Base-by-base conservation (phyloP, 2,888 invertebrate genomes). In the Brachylomia viminalis region DNA sequence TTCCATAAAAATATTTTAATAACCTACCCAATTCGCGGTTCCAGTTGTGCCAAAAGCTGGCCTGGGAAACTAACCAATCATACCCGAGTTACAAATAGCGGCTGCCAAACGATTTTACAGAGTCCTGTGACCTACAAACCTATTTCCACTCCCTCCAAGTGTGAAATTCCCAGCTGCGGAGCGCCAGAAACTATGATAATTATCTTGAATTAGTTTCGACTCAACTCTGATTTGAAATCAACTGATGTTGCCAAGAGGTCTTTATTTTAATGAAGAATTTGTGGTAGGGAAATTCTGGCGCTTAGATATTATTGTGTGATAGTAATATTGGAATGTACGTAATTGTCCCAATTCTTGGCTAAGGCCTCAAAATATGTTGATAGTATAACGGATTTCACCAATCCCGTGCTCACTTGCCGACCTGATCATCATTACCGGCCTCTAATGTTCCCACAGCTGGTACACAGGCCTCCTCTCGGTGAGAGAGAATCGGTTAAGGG, bases 91-190 rank as follows among this genome's bases (percentile, higher is more conserved):
- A 83, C 70, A 85, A 71, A 85, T 71, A 71, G 83, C 59, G 83
- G 8, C 64, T 58, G 59, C 59, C 72, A 71, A 84, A 82, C 85
- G 85, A 76, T 82, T 76, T 76, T 42, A 80, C 69, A 59, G 59
- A 77, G 88, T 91, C 92, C 95, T 95, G 89, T 91, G 95, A 94
- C 95, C 95, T 87, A 94, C 80, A 93, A 93, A 95, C 94, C 94
- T 81, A 91, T 83, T 93, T 94, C n/a, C 62, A 58, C 76, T 59
- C 72, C 66, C 73, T 72, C 68, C 20, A 67, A 82, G 82, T 77
- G 80, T 74, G 74, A 77, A 77, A 70, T 77, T 38, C 75, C 65
- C 82, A 77, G 75, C 64, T 80, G 71, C 65, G 75, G 52, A 72
- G 76, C n/a, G 71, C 11, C 71, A 38, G 83, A 62, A 82, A 87